A percentile compares a stretch with the other conserved stretches of the same genome.
phyloP scores from a whole-genome alignment of 2,888 invertebrate species.

The Hyposoter dolosus region DNA sequence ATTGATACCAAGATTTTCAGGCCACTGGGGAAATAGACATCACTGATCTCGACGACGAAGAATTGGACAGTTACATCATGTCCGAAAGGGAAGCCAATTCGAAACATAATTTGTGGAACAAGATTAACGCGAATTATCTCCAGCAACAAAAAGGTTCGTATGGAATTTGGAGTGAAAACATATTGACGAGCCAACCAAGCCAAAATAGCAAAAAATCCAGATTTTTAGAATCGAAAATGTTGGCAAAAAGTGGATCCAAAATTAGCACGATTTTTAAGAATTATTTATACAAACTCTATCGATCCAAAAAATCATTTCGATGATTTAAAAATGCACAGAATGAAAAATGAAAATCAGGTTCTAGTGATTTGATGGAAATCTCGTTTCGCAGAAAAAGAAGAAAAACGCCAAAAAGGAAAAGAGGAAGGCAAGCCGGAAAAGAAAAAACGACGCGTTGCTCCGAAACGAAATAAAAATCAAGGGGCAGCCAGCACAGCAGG shows the following conservation, averaged over 20 bases:
- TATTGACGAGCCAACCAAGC: not conserved
- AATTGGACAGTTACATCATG: slow-evolving; percentile 95
- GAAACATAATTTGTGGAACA: slow-evolving; percentile 95
- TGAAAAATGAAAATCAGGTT: too few relatives aligned
- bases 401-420: slow-evolving; percentile 91
- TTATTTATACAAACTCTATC: not conserved
- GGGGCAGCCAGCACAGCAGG: slow-evolving; percentile 87
- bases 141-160: slow-evolving; percentile 91
- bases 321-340: too few relatives aligned
- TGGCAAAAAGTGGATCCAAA: not conserved
- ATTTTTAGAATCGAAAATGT: not conserved
- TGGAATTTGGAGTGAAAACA: not conserved
- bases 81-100: slow-evolving; percentile 91
- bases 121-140: slow-evolving; percentile 94
- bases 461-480: slow-evolving; percentile 87
- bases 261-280: not conserved
- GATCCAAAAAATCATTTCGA: too few relatives aligned
- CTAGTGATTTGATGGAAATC: not conserved
- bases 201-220: not conserved
- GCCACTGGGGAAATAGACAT: slow-evolving; percentile 87
- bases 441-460: slow-evolving; percentile 90
- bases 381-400: slow-evolving; percentile 90
- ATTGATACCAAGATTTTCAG: slow-evolving; percentile 62
- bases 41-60: slow-evolving; percentile 94
- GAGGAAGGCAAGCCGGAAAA: slow-evolving; percentile 95